These are phyloP conservation scores for Panopea generosa DNA, from an alignment of 2,888 invertebrate genomes.

Conservation along the genomic window DNA sequence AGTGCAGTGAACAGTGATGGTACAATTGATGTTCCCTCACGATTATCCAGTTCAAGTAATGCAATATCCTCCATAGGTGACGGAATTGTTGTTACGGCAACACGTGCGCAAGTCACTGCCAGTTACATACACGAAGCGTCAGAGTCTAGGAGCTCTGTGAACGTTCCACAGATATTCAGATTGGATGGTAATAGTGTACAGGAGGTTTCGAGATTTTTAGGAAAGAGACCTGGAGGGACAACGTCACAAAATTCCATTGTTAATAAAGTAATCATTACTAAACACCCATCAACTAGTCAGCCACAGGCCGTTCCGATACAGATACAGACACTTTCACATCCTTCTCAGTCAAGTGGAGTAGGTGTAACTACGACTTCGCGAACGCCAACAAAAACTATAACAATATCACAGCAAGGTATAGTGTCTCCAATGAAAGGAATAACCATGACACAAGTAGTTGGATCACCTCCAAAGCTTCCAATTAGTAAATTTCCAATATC, in stretches of 20 bases:
- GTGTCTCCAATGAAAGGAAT: slow-evolving; percentile 77
- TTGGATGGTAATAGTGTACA: slow-evolving; percentile 40
- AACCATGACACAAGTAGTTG: slow-evolving; percentile 73
- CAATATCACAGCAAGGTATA: slow-evolving; percentile 88
- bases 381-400: slow-evolving; percentile 88
- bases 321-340: slow-evolving; percentile 60
- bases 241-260: slow-evolving; percentile 71
- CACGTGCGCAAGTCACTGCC: background rate
- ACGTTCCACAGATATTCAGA: slow-evolving; percentile 48
- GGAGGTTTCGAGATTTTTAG: slow-evolving; percentile 37
- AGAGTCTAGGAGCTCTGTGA: slow-evolving; percentile 32
- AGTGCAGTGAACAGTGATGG: slow-evolving; percentile 26
- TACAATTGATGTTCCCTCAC: slow-evolving; percentile 17
- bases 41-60: slow-evolving; percentile 27
- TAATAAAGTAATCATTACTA: slow-evolving; percentile 84
- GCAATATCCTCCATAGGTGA: slow-evolving; percentile 36
- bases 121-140: background rate
- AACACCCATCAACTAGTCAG: slow-evolving; percentile 80
- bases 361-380: slow-evolving; percentile 48
- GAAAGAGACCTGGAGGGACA: slow-evolving; percentile 46
- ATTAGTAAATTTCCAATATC: slow-evolving; percentile 81
- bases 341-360: slow-evolving; percentile 29
- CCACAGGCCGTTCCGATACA: slow-evolving; percentile 78
- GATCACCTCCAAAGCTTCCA: slow-evolving; percentile 77
- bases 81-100: slow-evolving; percentile 2